Evolutionary conservation across 37 sponge, comb jelly and placozoan genomes (phyloP), one percentile per base, ranked within the genome.

Genomic region (Oopsacas minuta): DNA sequence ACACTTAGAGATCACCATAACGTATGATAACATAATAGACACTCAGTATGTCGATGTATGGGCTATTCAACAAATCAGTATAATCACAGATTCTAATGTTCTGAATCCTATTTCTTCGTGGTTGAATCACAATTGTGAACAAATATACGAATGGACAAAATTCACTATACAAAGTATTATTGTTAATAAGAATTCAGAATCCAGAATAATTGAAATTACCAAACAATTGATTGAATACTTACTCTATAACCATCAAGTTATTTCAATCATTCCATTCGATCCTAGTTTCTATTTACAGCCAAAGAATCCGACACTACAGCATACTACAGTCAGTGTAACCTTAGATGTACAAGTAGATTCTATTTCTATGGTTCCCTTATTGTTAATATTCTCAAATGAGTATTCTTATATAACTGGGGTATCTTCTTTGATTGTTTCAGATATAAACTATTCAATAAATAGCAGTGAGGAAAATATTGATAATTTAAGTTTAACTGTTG

Each of bases 101-200:
- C 22, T 61, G 75, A 10, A 61, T 20, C 75, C 75, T 20, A 61
- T 61, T 61, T 61, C 7, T 61, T 61, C 75, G 7, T 61, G 75
- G 75, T 61, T 61, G 30, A n/a, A 61, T 61, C 75, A 61, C 30
- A 61, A 61, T 61, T 61, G 75, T n/a, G 28, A 61, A 61, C 75
- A 61, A 61, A 25, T 61, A 5, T 61, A 25, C 28, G 75, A 61
- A 61, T 61, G 75, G 75, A 61, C 75, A 32, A 61, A 61, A 12
- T 3, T 61, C 7, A 25, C 75, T 25, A 61, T 61, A 61, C 22
- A 3, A 25, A 34, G 75, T 61, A 25, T 34, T 25, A 61, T 61
- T 61, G 75, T 61, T 61, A 61, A 61, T n/a, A 25, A 7, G 75
- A 61, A 61, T 61, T 61, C 30, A 3, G 75, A 61, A 61, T 32